Percentiles rank a stretch among this genome's conserved stretches.
Conservation (phyloP, 2,888 invertebrate genomes). For the Parnassius smintheus region DNA sequence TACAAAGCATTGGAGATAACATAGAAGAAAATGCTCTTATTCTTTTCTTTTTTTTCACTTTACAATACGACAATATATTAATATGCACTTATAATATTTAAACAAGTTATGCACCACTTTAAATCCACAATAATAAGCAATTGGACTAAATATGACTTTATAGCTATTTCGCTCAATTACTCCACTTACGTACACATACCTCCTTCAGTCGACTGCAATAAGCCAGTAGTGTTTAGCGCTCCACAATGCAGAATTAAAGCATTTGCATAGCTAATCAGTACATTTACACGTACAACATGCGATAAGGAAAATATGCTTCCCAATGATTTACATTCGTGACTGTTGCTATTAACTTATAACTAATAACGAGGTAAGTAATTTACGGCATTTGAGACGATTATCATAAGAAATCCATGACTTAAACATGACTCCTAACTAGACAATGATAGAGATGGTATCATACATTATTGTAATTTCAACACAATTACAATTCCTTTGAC, state of each 20-base stretch:
- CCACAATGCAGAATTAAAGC: constrained; percentile 48
- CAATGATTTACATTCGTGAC: constrained; percentile 58
- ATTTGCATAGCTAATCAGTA: constrained; percentile 67
- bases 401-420: constrained; percentile 10
- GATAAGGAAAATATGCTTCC: constrained; percentile 55
- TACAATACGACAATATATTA: no score
- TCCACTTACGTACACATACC: constrained; percentile 6
- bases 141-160: neutral
- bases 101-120: no score
- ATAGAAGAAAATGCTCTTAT: no score
- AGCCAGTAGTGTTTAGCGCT: constrained; percentile 48
- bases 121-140: no score
- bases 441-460: constrained; percentile 4
- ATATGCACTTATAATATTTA: no score
- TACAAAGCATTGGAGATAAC: no score
- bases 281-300: constrained; percentile 49
- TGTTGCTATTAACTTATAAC: constrained; percentile 49
- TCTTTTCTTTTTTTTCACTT: no score
- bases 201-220: constrained; percentile 2
- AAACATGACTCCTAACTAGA: constrained; percentile 9
- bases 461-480: neutral
- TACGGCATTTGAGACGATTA: constrained; percentile 36
- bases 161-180: constrained; percentile 12
- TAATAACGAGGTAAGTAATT: constrained; percentile 48
- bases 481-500: no score